Evolutionary conservation across 2,888 invertebrate species (phyloP).

Genomic region (Portevinia maculata): DNA sequence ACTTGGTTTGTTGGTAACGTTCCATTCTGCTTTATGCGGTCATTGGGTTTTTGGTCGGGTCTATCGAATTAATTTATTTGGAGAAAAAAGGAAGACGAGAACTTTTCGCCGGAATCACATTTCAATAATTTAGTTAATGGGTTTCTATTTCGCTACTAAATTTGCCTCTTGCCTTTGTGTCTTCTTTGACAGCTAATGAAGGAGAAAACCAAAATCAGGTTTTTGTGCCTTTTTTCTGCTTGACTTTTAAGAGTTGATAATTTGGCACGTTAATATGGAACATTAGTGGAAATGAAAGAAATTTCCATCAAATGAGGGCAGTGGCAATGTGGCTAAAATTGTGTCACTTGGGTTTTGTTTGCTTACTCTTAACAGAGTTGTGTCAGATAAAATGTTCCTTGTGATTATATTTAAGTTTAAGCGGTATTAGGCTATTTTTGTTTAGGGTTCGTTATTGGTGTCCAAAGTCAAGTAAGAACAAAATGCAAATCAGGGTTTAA

Average conservation of each 20-base stretch:
- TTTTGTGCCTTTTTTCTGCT: conserved; percentile 6
- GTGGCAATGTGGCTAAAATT: conserved; percentile 21
- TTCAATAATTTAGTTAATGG: conserved; percentile 68
- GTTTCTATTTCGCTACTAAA: conserved; percentile 32
- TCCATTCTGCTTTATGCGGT: conserved; percentile 50
- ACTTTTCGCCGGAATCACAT: conserved; percentile 55
- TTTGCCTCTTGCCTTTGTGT: conserved; percentile 8
- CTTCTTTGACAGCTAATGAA: not conserved
- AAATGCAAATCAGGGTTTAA: not conserved
- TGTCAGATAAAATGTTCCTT: conserved; percentile 26
- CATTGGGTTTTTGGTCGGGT: conserved; percentile 24
- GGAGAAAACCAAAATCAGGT: conserved; percentile 13
- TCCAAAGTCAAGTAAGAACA: conserved; percentile 6
- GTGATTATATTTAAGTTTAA: conserved; percentile 33
- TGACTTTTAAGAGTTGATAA: conserved; percentile 46
- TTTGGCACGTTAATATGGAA: conserved; percentile 40
- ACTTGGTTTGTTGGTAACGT: conserved; percentile 47
- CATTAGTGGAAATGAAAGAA: conserved; percentile 52
- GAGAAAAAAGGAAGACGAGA: conserved; percentile 6
- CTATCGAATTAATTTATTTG: conserved; percentile 54
- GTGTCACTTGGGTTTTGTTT: not conserved
- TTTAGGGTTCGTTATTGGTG: conserved; percentile 12
- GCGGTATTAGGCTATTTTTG: conserved; percentile 33
- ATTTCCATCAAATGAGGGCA: conserved; percentile 40
- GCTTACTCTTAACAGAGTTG: conserved; percentile 18